These are phyloP conservation scores for Lasiurus borealis DNA, from an alignment of 2,113 vertebrate species.

Conservation along the genomic window DNA sequence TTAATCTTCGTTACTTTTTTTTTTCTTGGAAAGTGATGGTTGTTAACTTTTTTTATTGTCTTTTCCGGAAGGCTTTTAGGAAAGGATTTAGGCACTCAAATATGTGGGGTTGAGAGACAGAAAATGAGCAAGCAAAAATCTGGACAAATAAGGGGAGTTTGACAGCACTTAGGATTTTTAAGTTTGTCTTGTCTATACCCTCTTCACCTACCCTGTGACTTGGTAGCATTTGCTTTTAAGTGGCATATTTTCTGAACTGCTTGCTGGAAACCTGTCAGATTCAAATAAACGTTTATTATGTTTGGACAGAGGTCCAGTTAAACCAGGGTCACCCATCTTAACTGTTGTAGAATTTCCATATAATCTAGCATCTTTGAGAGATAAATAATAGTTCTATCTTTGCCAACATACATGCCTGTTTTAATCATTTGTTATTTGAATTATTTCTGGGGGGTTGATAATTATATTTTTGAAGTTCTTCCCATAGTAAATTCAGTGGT, in stretches of 20 bases:
- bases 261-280: no score
- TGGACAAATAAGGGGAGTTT: background rate
- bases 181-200: background rate
- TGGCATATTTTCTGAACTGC: background rate
- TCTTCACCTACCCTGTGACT: background rate
- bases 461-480: background rate
- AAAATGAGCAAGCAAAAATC: background rate
- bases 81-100: background rate
- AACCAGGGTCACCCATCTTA: background rate
- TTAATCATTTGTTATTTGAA: conserved; percentile 3
- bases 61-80: conserved; percentile 43
- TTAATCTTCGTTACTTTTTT: background rate
- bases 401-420: background rate
- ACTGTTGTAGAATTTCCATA: background rate
- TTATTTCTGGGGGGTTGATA: background rate
- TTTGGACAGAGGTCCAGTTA: background rate
- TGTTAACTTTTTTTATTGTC: background rate
- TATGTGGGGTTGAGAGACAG: background rate
- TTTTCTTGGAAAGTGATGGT: background rate
- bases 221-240: background rate
- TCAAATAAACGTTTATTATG: background rate
- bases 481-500: background rate
- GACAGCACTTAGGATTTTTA: background rate
- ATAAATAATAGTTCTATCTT: background rate
- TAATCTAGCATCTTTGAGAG: background rate